These are phyloP conservation scores for Linepithema humile DNA, from an alignment of 1,140 invertebrate species.

Conservation along the genomic window DNA sequence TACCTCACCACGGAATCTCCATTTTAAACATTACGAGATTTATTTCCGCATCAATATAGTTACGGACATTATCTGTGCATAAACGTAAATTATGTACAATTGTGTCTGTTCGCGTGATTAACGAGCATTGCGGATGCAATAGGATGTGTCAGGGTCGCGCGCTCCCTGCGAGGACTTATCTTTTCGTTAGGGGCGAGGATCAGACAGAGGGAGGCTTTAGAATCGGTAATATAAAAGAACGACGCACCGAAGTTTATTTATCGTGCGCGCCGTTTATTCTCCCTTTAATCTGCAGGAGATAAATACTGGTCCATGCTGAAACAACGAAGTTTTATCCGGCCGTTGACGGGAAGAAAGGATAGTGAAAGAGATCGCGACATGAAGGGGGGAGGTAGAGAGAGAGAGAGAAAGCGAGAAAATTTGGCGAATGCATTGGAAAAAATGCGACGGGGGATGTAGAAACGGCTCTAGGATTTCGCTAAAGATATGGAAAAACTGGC, in stretches of 20 bases:
- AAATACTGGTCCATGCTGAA: constrained; percentile 57
- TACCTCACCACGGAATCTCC: too few species aligned
- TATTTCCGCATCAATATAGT: background rate
- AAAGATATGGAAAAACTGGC: constrained; percentile 3
- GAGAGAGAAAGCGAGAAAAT: background rate
- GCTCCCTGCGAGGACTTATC: constrained; percentile 8
- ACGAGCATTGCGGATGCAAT: background rate
- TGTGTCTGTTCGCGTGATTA: background rate
- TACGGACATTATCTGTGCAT: too few species aligned
- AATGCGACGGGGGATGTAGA: background rate
- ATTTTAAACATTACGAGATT: background rate
- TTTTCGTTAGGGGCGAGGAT: background rate
- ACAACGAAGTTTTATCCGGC: constrained; percentile 41
- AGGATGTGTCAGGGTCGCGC: background rate
- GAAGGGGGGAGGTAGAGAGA: background rate
- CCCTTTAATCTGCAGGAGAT: constrained; percentile 64
- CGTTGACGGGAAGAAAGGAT: constrained; percentile 44
- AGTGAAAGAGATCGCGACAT: background rate
- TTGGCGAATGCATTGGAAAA: background rate
- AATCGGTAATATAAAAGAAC: constrained; percentile 32
- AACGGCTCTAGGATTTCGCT: background rate
- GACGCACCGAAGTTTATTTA: constrained; percentile 62
- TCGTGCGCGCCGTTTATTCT: constrained; percentile 54
- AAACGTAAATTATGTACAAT: constrained; percentile 17
- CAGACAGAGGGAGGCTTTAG: constrained; percentile 7